Conservation (phyloP, 2,888 invertebrate species). For the Amiota communis region DNA sequence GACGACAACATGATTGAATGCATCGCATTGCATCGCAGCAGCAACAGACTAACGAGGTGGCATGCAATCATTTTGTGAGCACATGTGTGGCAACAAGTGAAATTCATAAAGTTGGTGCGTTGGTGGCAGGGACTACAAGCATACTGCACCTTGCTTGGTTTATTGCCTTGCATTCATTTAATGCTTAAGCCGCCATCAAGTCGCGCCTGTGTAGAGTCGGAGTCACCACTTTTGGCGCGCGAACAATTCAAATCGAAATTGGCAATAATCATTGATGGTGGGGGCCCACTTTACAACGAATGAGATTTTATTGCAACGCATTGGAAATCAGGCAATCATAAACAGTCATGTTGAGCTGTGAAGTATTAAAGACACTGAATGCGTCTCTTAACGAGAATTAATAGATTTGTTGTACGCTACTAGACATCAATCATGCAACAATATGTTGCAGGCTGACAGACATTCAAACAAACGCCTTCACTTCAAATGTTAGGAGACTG, state of each 20-base stretch:
- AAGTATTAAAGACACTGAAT: neutral
- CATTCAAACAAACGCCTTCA: slow-evolving; percentile 1
- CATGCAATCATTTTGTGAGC: neutral
- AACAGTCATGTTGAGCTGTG: too few species aligned
- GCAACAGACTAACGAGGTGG: neutral
- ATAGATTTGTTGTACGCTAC: slow-evolving; percentile 24
- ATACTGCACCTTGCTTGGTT: slow-evolving; percentile 18
- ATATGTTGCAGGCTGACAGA: slow-evolving; percentile 1
- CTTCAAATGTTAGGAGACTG: neutral
- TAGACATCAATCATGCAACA: slow-evolving; percentile 24
- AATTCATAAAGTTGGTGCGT: neutral
- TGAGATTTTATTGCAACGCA: slow-evolving; percentile 3
- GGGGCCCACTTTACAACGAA: neutral
- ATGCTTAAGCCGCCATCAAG: neutral
- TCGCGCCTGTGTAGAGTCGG: neutral
- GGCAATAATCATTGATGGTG: neutral
- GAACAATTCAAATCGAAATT: slow-evolving; percentile 6
- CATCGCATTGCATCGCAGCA: neutral
- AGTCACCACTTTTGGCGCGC: neutral
- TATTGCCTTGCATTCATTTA: neutral
- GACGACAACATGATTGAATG: slow-evolving; percentile 1
- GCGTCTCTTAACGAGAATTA: slow-evolving; percentile 19
- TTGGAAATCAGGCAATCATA: slow-evolving; percentile 3
- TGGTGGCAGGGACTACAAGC: neutral
- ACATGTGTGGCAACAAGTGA: too few species aligned